Percentiles rank a stretch among this genome's conserved stretches.
These are phyloP conservation scores for Actinia tenebrosa DNA, from an alignment of 64 coral and sea anemone genomes.

Conservation along the genomic window DNA sequence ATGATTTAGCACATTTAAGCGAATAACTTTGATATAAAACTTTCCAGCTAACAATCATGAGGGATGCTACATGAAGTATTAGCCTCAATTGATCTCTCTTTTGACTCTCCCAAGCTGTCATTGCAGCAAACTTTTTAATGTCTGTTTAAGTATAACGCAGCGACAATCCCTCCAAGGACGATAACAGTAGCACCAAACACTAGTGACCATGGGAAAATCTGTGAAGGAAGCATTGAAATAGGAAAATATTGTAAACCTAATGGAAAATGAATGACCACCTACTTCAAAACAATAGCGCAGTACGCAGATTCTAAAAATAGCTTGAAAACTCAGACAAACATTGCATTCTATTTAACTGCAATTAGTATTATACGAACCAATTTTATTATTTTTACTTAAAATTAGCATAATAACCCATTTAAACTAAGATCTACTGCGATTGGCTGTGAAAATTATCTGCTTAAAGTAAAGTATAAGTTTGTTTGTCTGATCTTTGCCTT, in stretches of 20 bases:
- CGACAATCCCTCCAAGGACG: conserved; percentile 71
- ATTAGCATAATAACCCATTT: too few relatives aligned
- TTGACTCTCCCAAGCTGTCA: not conserved
- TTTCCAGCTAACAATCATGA: not conserved
- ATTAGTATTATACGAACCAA: too few relatives aligned
- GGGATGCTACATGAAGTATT: not conserved
- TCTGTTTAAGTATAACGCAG: conserved; percentile 48
- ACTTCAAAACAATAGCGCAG: too few relatives aligned
- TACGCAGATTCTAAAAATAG: too few relatives aligned
- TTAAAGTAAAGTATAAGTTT: too few relatives aligned
- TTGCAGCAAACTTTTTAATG: conserved; percentile 7
- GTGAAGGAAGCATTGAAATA: conserved; percentile 16
- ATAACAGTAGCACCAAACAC: conserved; percentile 84
- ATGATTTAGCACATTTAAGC: not conserved
- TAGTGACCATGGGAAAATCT: conserved; percentile 76
- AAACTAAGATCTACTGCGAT: too few relatives aligned
- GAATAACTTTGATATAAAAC: not conserved
- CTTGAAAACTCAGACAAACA: too few relatives aligned
- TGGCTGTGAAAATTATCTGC: too few relatives aligned
- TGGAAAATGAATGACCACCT: too few relatives aligned
- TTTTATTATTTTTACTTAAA: too few relatives aligned
- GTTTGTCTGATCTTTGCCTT: too few relatives aligned
- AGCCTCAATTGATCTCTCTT: not conserved
- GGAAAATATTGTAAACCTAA: not conserved
- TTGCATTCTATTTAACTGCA: too few relatives aligned